Percentiles rank a stretch among this genome's conserved stretches.
Evolutionary conservation across 2,888 invertebrate species (phyloP).

Genomic region (Dioctria linearis): DNA sequence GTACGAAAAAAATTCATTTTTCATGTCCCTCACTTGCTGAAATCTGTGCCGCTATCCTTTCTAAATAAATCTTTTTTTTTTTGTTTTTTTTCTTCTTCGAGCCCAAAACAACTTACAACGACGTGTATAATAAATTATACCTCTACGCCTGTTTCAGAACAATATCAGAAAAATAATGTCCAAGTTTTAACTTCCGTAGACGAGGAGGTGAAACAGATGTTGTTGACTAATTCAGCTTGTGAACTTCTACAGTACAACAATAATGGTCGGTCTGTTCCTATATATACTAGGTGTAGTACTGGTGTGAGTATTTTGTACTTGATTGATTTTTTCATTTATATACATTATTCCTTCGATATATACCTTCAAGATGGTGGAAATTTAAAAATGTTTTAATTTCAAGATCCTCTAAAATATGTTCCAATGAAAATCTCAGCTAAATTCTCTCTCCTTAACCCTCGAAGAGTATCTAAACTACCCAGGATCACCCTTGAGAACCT

Average conservation of each 20-base stretch:
- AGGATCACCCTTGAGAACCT: constrained; percentile 5
- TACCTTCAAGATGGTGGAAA: no score
- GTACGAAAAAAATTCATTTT: constrained; percentile 42
- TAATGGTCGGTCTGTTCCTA: constrained; percentile 13
- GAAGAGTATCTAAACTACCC: constrained; percentile 4
- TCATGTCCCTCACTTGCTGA: constrained; percentile 38
- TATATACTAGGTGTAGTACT: not conserved
- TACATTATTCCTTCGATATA: no score
- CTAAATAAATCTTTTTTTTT: constrained; percentile 28
- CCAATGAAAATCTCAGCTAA: not conserved
- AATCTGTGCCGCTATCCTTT: constrained; percentile 47
- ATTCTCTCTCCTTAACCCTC: not conserved
- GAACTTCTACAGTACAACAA: constrained; percentile 30
- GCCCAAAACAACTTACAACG: constrained; percentile 26
- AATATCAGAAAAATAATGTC: constrained; percentile 46
- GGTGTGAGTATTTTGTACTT: not conserved
- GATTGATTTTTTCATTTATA: constrained; percentile 14
- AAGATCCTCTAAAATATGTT: not conserved
- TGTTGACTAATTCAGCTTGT: constrained; percentile 53
- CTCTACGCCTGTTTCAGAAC: constrained; percentile 5
- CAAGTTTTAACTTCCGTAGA: constrained; percentile 48
- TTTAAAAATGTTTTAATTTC: no score
- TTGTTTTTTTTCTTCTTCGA: constrained; percentile 19
- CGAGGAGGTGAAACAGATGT: constrained; percentile 45
- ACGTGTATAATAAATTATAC: constrained; percentile 51